A percentile compares a stretch with the other conserved stretches of the same genome.
phyloP scores from a whole-genome alignment of 2,113 vertebrate genomes.

The Danionella cerebrum region DNA sequence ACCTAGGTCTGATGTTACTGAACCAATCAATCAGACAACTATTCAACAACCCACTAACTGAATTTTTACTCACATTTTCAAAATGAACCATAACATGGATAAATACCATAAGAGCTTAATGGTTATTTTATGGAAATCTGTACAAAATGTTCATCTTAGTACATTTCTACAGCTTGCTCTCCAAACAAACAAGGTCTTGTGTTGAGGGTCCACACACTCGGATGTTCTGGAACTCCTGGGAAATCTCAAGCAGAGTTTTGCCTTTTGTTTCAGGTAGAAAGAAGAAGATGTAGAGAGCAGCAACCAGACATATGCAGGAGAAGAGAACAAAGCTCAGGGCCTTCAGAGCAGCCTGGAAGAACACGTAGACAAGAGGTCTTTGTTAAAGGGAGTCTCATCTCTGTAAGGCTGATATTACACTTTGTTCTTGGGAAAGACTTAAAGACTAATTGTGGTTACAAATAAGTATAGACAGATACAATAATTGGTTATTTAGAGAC shows the following conservation, averaged over 20 bases:
- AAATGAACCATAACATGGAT: too few species aligned
- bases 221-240: constrained; percentile 54
- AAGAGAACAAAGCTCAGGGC: constrained; percentile 59
- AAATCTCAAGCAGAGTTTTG: constrained; percentile 63
- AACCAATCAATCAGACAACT: too few species aligned
- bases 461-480: neutral
- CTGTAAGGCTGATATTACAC: constrained; percentile 4
- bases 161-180: constrained; percentile 50
- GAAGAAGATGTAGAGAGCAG: constrained; percentile 51
- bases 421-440: neutral
- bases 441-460: neutral
- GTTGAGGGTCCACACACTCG: constrained; percentile 43
- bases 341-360: constrained; percentile 44
- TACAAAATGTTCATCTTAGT: too few species aligned
- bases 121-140: too few species aligned
- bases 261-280: constrained; percentile 67
- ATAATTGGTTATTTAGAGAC: neutral
- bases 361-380: neutral
- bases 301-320: constrained; percentile 46
- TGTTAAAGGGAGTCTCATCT: neutral
- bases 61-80: too few species aligned
- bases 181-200: neutral
- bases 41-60: too few species aligned
- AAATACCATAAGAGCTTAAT: too few species aligned
- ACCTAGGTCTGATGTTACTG: too few species aligned